Conservation (phyloP, 2,113 vertebrate genomes). For the Eira barbara region DNA sequence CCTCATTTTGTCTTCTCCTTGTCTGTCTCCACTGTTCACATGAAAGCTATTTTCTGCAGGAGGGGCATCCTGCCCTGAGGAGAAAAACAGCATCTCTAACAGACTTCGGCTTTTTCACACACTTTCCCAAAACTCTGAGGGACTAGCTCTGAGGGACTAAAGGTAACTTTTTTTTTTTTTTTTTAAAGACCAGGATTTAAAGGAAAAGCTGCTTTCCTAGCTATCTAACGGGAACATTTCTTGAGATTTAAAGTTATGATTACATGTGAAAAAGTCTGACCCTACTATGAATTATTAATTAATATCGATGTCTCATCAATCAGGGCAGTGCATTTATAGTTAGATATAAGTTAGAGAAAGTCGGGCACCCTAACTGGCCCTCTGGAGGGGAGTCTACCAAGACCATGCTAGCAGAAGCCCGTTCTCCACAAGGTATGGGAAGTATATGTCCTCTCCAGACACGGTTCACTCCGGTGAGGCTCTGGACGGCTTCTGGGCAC, state of each 20-base stretch:
- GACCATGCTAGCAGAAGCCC: conserved; percentile 54
- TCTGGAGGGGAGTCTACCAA: conserved; percentile 57
- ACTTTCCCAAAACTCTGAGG: conserved; percentile 19
- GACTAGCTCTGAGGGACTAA: neutral
- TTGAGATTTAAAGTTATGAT: conserved; percentile 74
- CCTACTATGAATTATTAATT: conserved; percentile 82
- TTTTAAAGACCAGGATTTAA: neutral
- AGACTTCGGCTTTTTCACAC: neutral
- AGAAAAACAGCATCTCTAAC: neutral
- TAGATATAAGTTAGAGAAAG: conserved; percentile 69
- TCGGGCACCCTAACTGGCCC: conserved; percentile 67
- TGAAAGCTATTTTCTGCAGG: neutral
- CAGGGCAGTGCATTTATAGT: conserved; percentile 73
- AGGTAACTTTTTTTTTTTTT: neutral
- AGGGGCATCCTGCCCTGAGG: neutral
- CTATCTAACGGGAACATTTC: conserved; percentile 40
- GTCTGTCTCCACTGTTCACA: neutral
- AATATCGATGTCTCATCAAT: conserved; percentile 77
- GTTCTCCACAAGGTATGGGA: neutral
- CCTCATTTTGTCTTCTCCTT: conserved; percentile 9
- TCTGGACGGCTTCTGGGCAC: neutral
- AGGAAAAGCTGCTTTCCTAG: conserved; percentile 12
- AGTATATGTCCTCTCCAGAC: conserved; percentile 58
- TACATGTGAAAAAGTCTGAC: conserved; percentile 76
- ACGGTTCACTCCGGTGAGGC: neutral